Base-by-base conservation (phyloP, 2,888 invertebrate genomes). In the Pediacus dermestoides region DNA sequence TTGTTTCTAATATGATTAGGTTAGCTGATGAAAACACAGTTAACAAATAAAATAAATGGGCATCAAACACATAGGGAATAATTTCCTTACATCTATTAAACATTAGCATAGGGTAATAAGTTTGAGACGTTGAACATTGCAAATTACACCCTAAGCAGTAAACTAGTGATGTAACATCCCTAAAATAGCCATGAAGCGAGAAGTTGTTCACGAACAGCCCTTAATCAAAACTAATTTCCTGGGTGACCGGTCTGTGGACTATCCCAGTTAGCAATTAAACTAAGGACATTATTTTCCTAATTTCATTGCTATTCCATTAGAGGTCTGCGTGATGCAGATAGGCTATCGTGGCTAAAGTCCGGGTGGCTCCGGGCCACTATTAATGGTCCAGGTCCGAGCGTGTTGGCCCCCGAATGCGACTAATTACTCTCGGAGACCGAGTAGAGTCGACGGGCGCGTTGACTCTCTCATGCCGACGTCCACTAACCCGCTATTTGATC, bases 251-350 rank as follows among this genome's bases (percentile, higher is more conserved):
- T 43, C 50, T 54, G 48, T 46, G 50, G 52, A 51, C 55, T 54
- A 44, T 47, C 28, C 46, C 47, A 47, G 51, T 46, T 51, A 50
- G 66, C 68, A 69, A 69, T 69, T 68, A 68, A 69, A 67, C 66
- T 67, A 67, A 66, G 66, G 66, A 68, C 67, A 68, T 69, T 68
- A 69, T 69, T 68, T 68, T 66, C 63, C 67, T 69, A 69, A 68
- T 69, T 69, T 67, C 68, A 69, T 69, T 69, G 68, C 69, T 66
- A 68, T 68, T 68, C 69, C 68, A 68, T 69, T 69, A 68, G 64
- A 65, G 66, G 64, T 63, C 63, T 64, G 67, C 67, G 66, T 65
- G 65, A 64, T 67, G 65, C 63, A 67, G 68, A 68, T 67, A 68
- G 65, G 64, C 61, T 58, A 55, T 55, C 55, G 54, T 52, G 51